Percentiles rank a stretch among this genome's conserved stretches.
phyloP scores from a whole-genome alignment of 2,113 vertebrate species.

The Herpetotheres cachinnans region DNA sequence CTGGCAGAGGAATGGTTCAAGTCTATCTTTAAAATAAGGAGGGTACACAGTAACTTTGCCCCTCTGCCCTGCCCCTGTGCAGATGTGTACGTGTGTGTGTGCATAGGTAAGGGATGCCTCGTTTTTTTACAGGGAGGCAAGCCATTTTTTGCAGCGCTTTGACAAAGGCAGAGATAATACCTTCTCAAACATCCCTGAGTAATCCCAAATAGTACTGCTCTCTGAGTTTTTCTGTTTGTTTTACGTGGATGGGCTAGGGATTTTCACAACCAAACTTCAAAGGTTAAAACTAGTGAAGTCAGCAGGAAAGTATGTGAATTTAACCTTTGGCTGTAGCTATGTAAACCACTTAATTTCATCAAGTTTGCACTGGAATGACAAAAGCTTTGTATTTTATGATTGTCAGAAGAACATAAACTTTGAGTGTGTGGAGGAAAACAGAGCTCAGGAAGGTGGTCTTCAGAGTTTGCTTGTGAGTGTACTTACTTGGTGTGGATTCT shows the following conservation, averaged over 20 bases:
- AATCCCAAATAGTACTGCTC: not conserved
- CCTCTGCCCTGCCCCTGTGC: not conserved
- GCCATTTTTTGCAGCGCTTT: not conserved
- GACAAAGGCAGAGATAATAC: not conserved
- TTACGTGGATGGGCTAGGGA: not conserved
- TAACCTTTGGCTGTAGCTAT: slow-evolving; percentile 60
- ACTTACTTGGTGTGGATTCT: not conserved
- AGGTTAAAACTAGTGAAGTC: slow-evolving; percentile 46
- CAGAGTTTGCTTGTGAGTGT: not conserved
- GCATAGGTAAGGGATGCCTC: not conserved
- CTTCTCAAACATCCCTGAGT: not conserved
- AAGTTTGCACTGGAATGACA: slow-evolving; percentile 28
- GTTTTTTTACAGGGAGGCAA: not conserved
- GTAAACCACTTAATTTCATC: slow-evolving; percentile 60
- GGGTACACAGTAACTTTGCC: not conserved
- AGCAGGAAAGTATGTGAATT: slow-evolving; percentile 49
- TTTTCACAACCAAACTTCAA: slow-evolving; percentile 47
- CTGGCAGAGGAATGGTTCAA: not conserved
- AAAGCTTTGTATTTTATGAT: slow-evolving; percentile 59
- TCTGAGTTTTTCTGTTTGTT: slow-evolving; percentile 2
- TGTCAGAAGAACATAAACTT: slow-evolving; percentile 28
- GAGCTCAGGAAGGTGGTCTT: slow-evolving; percentile 6
- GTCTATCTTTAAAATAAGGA: not conserved
- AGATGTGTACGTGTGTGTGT: no score
- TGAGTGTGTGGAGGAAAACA: not conserved